Conservation (phyloP, 2,888 invertebrate genomes). For the Flexamia atlantica region DNA sequence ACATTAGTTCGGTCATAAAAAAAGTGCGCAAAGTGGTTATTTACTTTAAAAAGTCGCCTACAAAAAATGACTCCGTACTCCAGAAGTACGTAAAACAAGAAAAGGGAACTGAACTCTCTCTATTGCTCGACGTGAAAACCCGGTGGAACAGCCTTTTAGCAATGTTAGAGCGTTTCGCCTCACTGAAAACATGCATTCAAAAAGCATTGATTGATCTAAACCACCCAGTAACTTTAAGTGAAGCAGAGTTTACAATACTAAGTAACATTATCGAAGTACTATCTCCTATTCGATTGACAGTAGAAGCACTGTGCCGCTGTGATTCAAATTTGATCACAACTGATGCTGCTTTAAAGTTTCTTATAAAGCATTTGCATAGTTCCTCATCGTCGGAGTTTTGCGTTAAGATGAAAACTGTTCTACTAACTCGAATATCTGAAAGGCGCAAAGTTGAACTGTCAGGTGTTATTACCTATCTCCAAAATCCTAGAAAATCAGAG, state of each 20-base stretch:
- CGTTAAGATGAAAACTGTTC: not conserved
- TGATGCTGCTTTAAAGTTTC: conserved; percentile 40
- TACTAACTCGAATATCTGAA: conserved; percentile 14
- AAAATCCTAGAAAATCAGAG: conserved; percentile 45
- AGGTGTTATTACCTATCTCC: conserved; percentile 33
- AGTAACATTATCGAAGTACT: conserved; percentile 29
- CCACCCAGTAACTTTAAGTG: conserved; percentile 7
- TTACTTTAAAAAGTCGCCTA: conserved; percentile 44
- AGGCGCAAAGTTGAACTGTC: conserved; percentile 53
- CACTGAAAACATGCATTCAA: conserved; percentile 45
- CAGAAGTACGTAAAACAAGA: too few species aligned
- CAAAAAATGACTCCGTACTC: too few species aligned
- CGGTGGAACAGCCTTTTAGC: conserved; percentile 49
- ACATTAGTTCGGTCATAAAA: conserved; percentile 32
- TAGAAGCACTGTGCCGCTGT: conserved; percentile 47
- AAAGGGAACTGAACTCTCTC: conserved; percentile 58
- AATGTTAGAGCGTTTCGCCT: conserved; percentile 27
- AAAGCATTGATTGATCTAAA: conserved; percentile 56
- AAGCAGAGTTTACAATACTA: conserved; percentile 16
- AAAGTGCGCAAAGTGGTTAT: conserved; percentile 47
- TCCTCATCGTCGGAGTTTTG: not conserved
- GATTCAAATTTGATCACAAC: conserved; percentile 50
- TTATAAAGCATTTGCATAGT: not conserved
- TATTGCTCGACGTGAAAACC: conserved; percentile 47
- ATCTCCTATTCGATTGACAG: conserved; percentile 45